Base-by-base conservation (phyloP, 2,888 invertebrate species). In the Nemurella pictetii region DNA sequence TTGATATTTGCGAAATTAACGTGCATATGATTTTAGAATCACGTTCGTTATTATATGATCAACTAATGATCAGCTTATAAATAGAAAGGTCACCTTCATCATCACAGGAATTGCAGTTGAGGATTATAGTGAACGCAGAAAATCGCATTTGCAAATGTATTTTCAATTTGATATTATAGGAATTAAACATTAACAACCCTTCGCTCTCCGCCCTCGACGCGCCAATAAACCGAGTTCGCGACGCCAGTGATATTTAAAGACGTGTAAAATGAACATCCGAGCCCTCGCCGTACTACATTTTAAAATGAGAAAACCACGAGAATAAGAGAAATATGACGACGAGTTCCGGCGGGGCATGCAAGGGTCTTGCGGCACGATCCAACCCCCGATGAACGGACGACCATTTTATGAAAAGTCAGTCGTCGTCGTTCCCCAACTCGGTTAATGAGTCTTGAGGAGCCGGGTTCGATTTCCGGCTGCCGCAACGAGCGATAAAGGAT, bases 401-500 rank as follows among this genome's bases (percentile, higher is more conserved):
- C 75, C 55, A 55, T 55, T 80, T 35, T 26, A 35, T 35, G 80
- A 35, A 80, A 35, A 32, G 36, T 80, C 80, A 80, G 80, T 80
- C 80, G 80, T 80, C 4, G 80, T 35, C n/a, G n/a, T n/a, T n/a
- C 25, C 15, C 80, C 80, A 80, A 35, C 29, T 32, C 80, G 80
- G 80, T 80, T 80, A 80, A 80, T 80, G 80, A 80, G 78, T 80
- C 80, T 80, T 80, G 80, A 80, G 80, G 80, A 35, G 35, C 80
- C 20, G 80, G 82, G 27, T 82, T 82, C 82, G 82, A 82, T 82
- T 82, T 82, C 82, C 82, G 82, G 82, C 73, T 30, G 81, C 72
- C 82, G 72, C 82, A 80, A 80, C 80, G 82, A 55, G 82, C 82
- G 82, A 82, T 82, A 55, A 82, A 82, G 72, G 55, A 82, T 82